Conservation (phyloP, 2,797 vertebrate species). For the Gadopsis bispinosus region DNA sequence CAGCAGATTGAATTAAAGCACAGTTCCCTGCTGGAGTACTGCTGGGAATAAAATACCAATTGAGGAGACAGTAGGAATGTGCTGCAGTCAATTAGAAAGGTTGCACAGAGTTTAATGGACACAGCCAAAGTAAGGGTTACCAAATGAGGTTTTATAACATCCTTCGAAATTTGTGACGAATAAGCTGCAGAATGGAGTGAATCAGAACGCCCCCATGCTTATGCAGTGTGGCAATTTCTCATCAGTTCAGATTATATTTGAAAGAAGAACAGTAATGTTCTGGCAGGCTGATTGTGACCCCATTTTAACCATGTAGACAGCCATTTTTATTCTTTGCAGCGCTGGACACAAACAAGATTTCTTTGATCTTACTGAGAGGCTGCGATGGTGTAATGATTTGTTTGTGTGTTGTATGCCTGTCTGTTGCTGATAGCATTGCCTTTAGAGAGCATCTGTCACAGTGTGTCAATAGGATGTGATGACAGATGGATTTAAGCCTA, state of each 20-base stretch:
- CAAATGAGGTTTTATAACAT: slow-evolving; percentile 51
- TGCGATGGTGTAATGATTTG: slow-evolving; percentile 43
- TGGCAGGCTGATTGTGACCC: slow-evolving; percentile 53
- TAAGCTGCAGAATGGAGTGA: slow-evolving; percentile 61
- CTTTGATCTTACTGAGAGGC: slow-evolving; percentile 24
- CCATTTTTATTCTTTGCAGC: slow-evolving; percentile 7
- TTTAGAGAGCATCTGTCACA: slow-evolving; percentile 68
- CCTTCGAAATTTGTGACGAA: slow-evolving; percentile 62
- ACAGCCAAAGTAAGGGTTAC: slow-evolving; percentile 37
- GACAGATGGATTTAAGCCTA: slow-evolving; percentile 72
- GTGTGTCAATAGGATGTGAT: slow-evolving; percentile 61
- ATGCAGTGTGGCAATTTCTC: slow-evolving; percentile 56
- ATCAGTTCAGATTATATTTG: slow-evolving; percentile 61
- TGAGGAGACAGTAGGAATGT: slow-evolving; percentile 41
- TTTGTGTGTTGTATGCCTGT: slow-evolving; percentile 49
- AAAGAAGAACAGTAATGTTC: slow-evolving; percentile 41
- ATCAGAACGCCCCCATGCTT: slow-evolving; percentile 66
- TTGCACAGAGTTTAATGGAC: slow-evolving; percentile 69
- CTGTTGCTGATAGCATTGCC: slow-evolving; percentile 59
- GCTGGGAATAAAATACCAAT: slow-evolving; percentile 54
- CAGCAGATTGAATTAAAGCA: slow-evolving; percentile 69
- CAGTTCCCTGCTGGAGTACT: slow-evolving; percentile 28
- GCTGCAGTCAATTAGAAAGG: slow-evolving; percentile 66
- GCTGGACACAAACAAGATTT: slow-evolving; percentile 30
- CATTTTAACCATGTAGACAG: slow-evolving; percentile 41